Conservation (phyloP, 1,140 invertebrate species). For the Dendrolimus punctatus region DNA sequence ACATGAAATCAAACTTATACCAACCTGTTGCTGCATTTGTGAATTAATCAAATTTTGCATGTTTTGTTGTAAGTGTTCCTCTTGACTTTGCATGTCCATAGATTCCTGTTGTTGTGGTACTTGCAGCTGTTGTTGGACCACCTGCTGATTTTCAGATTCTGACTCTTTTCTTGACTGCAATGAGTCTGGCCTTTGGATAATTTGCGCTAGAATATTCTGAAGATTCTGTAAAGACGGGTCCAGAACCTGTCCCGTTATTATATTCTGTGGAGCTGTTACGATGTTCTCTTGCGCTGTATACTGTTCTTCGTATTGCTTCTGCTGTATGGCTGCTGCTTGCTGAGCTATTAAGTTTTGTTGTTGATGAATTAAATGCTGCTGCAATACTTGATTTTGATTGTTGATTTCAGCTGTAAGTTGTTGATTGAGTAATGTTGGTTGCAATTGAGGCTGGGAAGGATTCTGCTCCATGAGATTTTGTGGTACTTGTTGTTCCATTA, state of each 20-base stretch:
- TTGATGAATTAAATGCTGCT: constrained; percentile 61
- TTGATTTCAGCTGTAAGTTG: constrained; percentile 57
- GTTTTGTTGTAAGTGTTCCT: constrained; percentile 49
- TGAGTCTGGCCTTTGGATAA: constrained; percentile 58
- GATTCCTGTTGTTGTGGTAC: constrained; percentile 31
- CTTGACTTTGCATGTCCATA: constrained; percentile 37
- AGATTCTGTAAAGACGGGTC: constrained; percentile 66
- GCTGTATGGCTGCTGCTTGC: constrained; percentile 62
- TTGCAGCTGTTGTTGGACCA: constrained; percentile 31
- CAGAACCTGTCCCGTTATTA: constrained; percentile 41
- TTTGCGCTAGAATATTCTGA: constrained; percentile 63
- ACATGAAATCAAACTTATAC: too few species aligned
- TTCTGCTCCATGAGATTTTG: constrained; percentile 51
- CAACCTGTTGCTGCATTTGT: constrained; percentile 47
- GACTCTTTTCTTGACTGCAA: constrained; percentile 56
- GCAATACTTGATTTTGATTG: constrained; percentile 56
- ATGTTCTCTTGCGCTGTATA: constrained; percentile 56
- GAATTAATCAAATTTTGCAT: constrained; percentile 51
- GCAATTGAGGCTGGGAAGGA: constrained; percentile 43
- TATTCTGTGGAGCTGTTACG: constrained; percentile 46
- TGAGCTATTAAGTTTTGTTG: constrained; percentile 61
- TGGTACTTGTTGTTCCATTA: constrained; percentile 59
- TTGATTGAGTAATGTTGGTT: constrained; percentile 40
- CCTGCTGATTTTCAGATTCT: constrained; percentile 51
- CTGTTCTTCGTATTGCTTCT: constrained; percentile 66